Evolutionary conservation across 2,797 vertebrate species (phyloP), one percentile per base, ranked within the genome.

Genomic region (Podarcis lilfordi): DNA sequence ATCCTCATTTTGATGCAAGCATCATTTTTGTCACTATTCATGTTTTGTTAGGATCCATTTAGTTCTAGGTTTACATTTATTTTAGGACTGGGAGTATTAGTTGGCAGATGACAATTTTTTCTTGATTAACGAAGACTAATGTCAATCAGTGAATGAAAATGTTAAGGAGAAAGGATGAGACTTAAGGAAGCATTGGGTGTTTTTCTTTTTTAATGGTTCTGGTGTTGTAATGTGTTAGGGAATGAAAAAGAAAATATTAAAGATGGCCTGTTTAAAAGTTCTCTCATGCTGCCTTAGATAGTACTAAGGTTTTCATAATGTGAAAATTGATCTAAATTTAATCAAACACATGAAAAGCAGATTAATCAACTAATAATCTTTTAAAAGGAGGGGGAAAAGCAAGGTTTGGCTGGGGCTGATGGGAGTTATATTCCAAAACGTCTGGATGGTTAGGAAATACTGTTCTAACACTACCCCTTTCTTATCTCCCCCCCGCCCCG

Each of bases 1-100:
- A 17, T 75, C 21, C 71, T 87, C 64, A 82, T 40, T 80, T 80
- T 80, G 66, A 43, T 80, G 13, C 43, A 86, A 86, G 55, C 32
- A 69, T 15, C 80, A 80, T 69, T 59, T 86, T 45, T 80, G 85
- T 59, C 66, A 80, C 15, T 6, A 64, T 37, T 72, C 45, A 32
- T 69, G 66, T 86, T 45, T 10, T 80, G 13, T 71, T 69, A 43
- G 45, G 71, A 37, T 86, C 23, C 37, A 66, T 85, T 85, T 15
- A 43, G 32, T 59, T 35, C 37, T 27, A 71, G 29, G 6, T 35
- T 5, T 64, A 75, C 11, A 37, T 61, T 35, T 66, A 15, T 87
- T 45, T 45, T 74, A 71, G 27, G 27, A 29, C 37, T 32, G 40
- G 21, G 21, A 82, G 29, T 37, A 1, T 40, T 43, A 75, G 43